Base-by-base conservation (phyloP, 2,888 invertebrate genomes). In the Lomographa bimaculata region DNA sequence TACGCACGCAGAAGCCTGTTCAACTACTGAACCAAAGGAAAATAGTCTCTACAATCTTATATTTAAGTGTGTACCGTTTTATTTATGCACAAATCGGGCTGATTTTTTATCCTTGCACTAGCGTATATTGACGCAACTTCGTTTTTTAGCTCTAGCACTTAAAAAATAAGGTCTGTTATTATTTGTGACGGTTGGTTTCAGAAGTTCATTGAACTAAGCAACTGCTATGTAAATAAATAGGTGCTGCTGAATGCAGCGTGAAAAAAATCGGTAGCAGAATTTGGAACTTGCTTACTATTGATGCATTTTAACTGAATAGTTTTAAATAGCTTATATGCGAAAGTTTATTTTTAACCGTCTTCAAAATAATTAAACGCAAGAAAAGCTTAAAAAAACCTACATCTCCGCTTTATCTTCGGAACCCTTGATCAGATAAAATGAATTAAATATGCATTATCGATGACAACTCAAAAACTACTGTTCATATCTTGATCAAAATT, bases 141-240 rank as follows among this genome's bases (percentile, higher is more conserved):
- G 7, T 37, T 12, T 43, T 37, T 27, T 27, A 24, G 18, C 32
- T 32, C 18, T 43, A 26, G 6, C 12, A n/a, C 14, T 19, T 20
- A 16, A 20, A 29, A 36, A 36, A 43, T 37, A 43, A 36, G 36
- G 42, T 43, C 5, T 7, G 21, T 32, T 43, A 30, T 28, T 10
- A 7, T 5, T 24, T 27, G 17, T 1, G 9, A 11, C 19, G 33
- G 25, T 18, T 25, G 39, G 35, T 41, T 39, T 55, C 37, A 54
- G 24, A 54, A 64, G 83, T 79, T 83, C 83, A 71, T 58, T 70
- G 82, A 79, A 78, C 83, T 68, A 53, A 60, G 62, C 60, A 60
- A 42, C 60, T 64, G 70, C 64, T 75, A 66, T 71, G 74, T 72
- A 79, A 83, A 81, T 79, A 81, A 75, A 79, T 79, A 77, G 77